A percentile compares a stretch with the other conserved stretches of the same genome.
phyloP scores from a whole-genome alignment of 2,888 invertebrate genomes.

The Brenthis daphne region DNA sequence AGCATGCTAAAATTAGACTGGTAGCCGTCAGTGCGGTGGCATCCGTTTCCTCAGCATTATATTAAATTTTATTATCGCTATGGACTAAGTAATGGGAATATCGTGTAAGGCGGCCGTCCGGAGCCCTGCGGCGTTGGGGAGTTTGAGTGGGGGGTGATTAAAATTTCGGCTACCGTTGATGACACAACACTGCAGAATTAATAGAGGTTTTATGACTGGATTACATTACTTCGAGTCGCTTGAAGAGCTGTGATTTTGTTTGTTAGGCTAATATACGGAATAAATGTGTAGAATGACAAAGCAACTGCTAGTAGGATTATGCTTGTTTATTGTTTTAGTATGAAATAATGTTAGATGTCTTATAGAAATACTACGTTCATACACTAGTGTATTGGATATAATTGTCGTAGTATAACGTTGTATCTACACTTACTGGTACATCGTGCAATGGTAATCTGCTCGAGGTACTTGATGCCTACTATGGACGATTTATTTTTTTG shows the following conservation, averaged over 20 bases:
- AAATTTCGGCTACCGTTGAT: conserved; percentile 80
- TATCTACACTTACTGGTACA: too few species aligned
- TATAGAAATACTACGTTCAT: too few species aligned
- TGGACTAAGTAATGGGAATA: conserved; percentile 83
- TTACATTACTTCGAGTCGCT: conserved; percentile 69
- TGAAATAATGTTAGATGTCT: too few species aligned
- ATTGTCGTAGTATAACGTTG: too few species aligned
- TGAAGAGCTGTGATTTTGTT: conserved; percentile 63
- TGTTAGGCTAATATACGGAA: conserved; percentile 40
- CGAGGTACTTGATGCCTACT: too few species aligned
- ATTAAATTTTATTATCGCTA: conserved; percentile 82
- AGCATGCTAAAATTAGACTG: conserved; percentile 45
- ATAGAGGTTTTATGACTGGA: conserved; percentile 77
- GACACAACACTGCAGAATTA: conserved; percentile 77
- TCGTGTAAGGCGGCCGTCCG: conserved; percentile 81
- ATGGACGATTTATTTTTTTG: too few species aligned
- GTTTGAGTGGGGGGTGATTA: conserved; percentile 64
- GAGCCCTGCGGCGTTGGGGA: conserved; percentile 64
- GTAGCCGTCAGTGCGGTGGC: conserved; percentile 64
- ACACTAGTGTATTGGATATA: too few species aligned
- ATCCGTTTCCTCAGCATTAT: conserved; percentile 77
- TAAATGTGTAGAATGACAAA: conserved; percentile 11
- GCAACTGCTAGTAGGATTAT: conserved; percentile 2
- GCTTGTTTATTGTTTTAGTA: neutral
- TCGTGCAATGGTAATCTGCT: too few species aligned